These are phyloP conservation scores for Ctenopoma kingsleyae DNA, from an alignment of 2,797 vertebrate genomes.

Conservation along the genomic window DNA sequence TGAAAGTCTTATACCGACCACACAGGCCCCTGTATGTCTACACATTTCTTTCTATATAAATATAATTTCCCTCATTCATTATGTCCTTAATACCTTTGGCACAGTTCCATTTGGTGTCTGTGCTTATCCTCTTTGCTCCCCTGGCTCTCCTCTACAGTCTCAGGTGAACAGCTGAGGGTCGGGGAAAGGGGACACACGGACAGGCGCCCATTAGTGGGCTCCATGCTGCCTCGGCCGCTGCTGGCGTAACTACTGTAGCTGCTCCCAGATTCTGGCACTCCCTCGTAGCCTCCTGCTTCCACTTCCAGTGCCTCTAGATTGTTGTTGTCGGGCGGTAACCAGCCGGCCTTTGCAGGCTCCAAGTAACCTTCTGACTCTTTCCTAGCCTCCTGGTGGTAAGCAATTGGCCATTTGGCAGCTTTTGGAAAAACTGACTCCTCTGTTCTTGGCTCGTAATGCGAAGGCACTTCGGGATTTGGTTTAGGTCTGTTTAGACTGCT, in stretches of 20 bases:
- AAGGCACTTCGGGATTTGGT: constrained; percentile 32
- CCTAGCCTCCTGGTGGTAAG: constrained; percentile 43
- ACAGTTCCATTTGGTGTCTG: constrained; percentile 37
- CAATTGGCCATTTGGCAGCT: constrained; percentile 50
- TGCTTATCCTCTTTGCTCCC: constrained; percentile 42
- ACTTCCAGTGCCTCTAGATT: constrained; percentile 46
- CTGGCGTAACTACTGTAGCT: constrained; percentile 91
- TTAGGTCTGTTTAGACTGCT: constrained; percentile 12
- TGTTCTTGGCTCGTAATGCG: constrained; percentile 36
- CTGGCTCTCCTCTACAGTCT: constrained; percentile 69
- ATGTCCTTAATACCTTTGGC: constrained; percentile 69
- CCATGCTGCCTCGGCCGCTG: constrained; percentile 93
- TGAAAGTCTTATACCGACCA: constrained; percentile 5
- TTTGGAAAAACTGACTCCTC: constrained; percentile 27
- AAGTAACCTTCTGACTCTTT: constrained; percentile 20
- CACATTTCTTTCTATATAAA: constrained; percentile 8
- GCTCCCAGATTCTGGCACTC: constrained; percentile 76
- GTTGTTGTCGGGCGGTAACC: constrained; percentile 1
- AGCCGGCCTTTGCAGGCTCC: constrained; percentile 28
- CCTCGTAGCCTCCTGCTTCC: constrained; percentile 45
- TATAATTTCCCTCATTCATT: constrained; percentile 25
- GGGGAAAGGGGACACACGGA: constrained; percentile 79
- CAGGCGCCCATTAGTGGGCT: constrained; percentile 69
- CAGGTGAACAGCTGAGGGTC: constrained; percentile 70
- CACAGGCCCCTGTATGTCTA: neutral